A percentile compares a stretch with the other conserved stretches of the same genome.
Conservation (phyloP, 2,797 vertebrate species). For the Chrosomus eos region DNA sequence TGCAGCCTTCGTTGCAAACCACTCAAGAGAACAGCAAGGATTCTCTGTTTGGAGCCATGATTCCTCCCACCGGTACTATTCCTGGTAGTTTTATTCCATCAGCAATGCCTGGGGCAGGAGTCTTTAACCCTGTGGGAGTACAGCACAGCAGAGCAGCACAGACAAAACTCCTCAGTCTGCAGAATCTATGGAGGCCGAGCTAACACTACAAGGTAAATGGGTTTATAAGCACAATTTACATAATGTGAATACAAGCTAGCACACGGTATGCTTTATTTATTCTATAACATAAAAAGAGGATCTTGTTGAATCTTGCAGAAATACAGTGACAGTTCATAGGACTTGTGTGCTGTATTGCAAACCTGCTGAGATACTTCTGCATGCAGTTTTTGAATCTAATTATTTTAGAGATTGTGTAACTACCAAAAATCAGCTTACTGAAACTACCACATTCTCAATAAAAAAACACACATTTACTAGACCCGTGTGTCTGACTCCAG, state of each 20-base stretch:
- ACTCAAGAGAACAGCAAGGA: constrained; percentile 90
- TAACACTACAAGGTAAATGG: constrained; percentile 79
- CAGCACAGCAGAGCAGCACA: constrained; percentile 70
- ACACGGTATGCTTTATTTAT: background rate
- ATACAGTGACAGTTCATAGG: background rate
- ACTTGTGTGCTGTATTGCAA: background rate
- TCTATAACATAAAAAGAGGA: background rate
- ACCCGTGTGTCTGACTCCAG: background rate
- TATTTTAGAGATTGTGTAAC: background rate
- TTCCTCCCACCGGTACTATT: constrained; percentile 85
- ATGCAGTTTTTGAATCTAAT: background rate
- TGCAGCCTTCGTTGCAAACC: constrained; percentile 84
- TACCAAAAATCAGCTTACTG: background rate
- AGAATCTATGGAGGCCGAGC: constrained; percentile 76
- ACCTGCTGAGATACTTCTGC: background rate
- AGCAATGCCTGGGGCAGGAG: constrained; percentile 80
- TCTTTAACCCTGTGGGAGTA: constrained; percentile 86
- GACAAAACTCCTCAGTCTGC: constrained; percentile 72
- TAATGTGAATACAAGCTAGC: too few relatives aligned
- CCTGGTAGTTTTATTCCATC: constrained; percentile 83
- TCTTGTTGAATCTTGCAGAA: background rate
- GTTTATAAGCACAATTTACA: background rate
- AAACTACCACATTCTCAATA: background rate
- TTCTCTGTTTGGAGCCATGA: constrained; percentile 84
- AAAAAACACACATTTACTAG: background rate